A percentile compares a stretch with the other conserved stretches of the same genome.
Conservation (phyloP, 2,797 vertebrate species). For the Sciurus carolinensis region DNA sequence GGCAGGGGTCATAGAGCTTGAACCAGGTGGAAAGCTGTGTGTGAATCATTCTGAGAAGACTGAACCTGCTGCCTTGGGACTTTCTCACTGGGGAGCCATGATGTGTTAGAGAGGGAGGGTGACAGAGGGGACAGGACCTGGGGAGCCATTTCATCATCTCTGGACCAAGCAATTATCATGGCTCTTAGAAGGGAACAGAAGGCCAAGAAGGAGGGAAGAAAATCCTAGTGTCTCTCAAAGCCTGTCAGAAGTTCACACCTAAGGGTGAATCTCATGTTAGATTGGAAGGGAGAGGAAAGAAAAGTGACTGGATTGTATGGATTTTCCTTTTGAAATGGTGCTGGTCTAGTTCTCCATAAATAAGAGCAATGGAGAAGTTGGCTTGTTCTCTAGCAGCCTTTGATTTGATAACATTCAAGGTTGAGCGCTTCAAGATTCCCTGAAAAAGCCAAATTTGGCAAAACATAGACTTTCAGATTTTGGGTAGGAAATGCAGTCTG, state of each 20-base stretch:
- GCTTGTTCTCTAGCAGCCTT: background rate
- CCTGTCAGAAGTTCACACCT: background rate
- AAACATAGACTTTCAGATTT: background rate
- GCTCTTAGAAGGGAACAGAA: no score
- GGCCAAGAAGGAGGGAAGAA: background rate
- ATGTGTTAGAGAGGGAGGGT: background rate
- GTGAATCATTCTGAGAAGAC: background rate
- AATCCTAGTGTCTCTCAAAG: background rate
- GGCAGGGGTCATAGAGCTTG: background rate
- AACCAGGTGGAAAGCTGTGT: background rate
- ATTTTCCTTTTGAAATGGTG: background rate
- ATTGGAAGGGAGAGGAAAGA: background rate
- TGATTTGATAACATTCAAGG: slow-evolving; percentile 25
- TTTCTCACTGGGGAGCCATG: background rate
- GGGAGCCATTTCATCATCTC: background rate
- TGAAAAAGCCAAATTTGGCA: slow-evolving; percentile 41
- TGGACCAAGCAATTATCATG: background rate
- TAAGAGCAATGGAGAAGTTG: background rate
- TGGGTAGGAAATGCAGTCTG: slow-evolving; percentile 3
- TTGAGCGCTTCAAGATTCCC: slow-evolving; percentile 24
- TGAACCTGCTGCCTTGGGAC: background rate
- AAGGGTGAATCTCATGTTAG: background rate
- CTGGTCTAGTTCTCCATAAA: background rate
- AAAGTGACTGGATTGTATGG: background rate
- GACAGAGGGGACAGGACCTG: background rate